phyloP scores from a whole-genome alignment of 2,797 vertebrate species.

The Enteromius argenteus region DNA sequence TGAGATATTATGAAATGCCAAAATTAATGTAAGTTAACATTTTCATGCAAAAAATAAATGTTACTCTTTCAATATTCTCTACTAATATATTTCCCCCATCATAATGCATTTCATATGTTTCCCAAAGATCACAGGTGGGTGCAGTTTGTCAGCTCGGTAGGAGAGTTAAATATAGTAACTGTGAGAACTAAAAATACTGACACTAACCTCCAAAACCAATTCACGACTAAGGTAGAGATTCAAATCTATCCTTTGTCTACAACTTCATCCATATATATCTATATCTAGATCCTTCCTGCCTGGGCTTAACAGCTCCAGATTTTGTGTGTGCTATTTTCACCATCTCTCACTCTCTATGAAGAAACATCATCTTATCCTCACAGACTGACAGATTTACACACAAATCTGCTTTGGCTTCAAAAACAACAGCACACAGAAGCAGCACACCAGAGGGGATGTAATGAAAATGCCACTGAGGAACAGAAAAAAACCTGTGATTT shows the following conservation, averaged over 20 bases:
- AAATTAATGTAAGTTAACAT: neutral
- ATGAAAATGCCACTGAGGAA: conserved; percentile 16
- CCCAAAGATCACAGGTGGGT: neutral
- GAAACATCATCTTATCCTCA: conserved; percentile 13
- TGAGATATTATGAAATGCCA: neutral
- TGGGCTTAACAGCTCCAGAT: neutral
- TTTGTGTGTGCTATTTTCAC: neutral
- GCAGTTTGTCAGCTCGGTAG: neutral
- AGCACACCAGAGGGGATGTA: neutral
- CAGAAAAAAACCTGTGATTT: conserved; percentile 9
- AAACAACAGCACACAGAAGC: conserved; percentile 19
- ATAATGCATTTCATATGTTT: neutral
- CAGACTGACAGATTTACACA: conserved; percentile 33
- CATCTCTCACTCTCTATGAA: conserved; percentile 8
- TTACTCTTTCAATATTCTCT: neutral
- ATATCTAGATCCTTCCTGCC: neutral
- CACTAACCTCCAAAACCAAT: neutral
- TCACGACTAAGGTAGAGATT: neutral
- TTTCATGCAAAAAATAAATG: too few relatives aligned
- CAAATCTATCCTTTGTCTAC: neutral
- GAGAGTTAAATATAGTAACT: neutral
- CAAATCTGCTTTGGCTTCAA: neutral
- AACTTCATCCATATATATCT: conserved; percentile 3
- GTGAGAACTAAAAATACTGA: neutral
- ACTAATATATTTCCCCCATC: neutral